These are phyloP conservation scores for Sander vitreus DNA, from an alignment of 2,113 vertebrate genomes.

Conservation along the genomic window DNA sequence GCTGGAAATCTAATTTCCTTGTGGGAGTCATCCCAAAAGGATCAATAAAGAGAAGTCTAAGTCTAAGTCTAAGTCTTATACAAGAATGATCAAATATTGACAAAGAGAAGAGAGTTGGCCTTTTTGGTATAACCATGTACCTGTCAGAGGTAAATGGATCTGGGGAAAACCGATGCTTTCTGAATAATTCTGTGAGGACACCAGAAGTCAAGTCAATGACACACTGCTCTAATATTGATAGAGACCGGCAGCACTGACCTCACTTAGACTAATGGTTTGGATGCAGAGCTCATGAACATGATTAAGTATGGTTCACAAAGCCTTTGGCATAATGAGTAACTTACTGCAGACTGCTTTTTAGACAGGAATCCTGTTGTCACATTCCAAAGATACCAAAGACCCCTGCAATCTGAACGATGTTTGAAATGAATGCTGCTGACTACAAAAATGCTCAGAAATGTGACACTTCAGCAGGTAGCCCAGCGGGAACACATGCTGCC, in stretches of 20 bases:
- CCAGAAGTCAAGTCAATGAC: constrained; percentile 8
- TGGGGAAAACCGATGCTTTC: constrained; percentile 16
- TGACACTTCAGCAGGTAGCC: not conserved
- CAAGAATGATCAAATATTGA: not conserved
- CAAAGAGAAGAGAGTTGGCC: not conserved
- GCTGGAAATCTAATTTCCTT: no score
- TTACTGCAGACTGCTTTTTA: constrained; percentile 11
- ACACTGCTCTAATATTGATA: constrained; percentile 26
- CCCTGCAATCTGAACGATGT: constrained; percentile 1
- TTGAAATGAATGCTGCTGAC: constrained; percentile 20
- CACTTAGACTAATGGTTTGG: constrained; percentile 47
- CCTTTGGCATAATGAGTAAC: constrained; percentile 37
- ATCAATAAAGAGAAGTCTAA: no score
- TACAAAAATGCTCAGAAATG: not conserved
- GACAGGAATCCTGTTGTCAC: constrained; percentile 4
- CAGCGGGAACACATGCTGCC: not conserved
- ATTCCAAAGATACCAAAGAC: constrained; percentile 40
- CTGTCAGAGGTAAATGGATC: constrained; percentile 9
- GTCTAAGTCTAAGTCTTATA: no score
- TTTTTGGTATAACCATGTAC: not conserved
- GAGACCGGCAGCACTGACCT: constrained; percentile 42
- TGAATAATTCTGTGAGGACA: constrained; percentile 19
- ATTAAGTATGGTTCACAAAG: constrained; percentile 31
- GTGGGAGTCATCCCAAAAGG: no score
- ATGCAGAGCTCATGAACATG: constrained; percentile 33